Base-by-base conservation (phyloP, 2,888 invertebrate genomes). In the Athetis lepigone region DNA sequence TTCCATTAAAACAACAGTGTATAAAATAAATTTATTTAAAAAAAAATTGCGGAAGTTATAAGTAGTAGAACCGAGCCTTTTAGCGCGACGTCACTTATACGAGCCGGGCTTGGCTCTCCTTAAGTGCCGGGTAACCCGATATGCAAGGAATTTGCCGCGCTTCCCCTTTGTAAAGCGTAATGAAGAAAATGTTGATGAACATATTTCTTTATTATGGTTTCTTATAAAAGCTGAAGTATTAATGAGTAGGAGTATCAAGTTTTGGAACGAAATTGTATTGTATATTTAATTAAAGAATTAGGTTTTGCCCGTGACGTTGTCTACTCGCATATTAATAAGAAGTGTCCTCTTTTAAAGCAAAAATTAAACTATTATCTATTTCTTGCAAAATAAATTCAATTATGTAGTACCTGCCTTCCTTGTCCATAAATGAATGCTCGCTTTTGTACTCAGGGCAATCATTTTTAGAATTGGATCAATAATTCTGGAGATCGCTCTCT, bases 61-160 rank as follows among this genome's bases (percentile, higher is more conserved):
- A 70, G 78, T 74, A 59, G 74, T 70, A 65, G 27, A 64, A 52
- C 46, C 51, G 39, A 70, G 78, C 82, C 79, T 81, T 77, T 73
- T 77, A 77, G 64, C 62, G 51, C 37, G 23, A 62, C 70, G 66
- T 67, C 65, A 70, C 68, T 71, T 70, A 67, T 73, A 68, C 67
- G 73, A 59, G 75, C 58, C 68, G 64, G 66, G 75, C 73, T 71
- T 69, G 72, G 73, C 72, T 75, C 76, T 76, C 60, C 80, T 76
- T 85, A 82, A 86, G 85, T 85, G 85, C 80, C 70, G 50, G 50
- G 80, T 79, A 80, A 80, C 78, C 60, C 49, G 77, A 80, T 80
- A 80, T 71, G 70, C 63, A 57, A 60, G 65, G 70, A 77, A 77
- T 73, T 73, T 58, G 49, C 55, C 62, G 61, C 66, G 56, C 50